Base-by-base conservation (phyloP, 2,113 vertebrate species). In the Leptobrachium leishanense region DNA sequence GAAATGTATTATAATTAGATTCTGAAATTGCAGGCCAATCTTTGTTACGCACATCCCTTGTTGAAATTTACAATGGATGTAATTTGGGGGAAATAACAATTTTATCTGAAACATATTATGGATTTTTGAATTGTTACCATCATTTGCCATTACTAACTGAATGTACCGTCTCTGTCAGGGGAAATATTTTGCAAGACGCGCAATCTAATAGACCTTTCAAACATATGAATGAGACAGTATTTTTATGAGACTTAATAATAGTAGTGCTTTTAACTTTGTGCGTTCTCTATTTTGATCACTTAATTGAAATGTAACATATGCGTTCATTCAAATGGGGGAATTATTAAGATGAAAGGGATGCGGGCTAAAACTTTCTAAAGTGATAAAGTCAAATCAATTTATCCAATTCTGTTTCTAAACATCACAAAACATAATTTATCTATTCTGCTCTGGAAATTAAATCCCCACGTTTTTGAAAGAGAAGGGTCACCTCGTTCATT, bases 251-350 rank as follows among this genome's bases (percentile, higher is more conserved):
- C 43, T 68, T 39, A 50, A 40, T 68, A 59, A 74, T 68, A 81
- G 74, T 67, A 73, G 4, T 62, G 78, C 78, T 74, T 69, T 81
- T 74, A 81, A 81, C 72, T 68, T 73, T 74, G 71, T 62, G 73
- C 41, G 54, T 68, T 50, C 65, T 74, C 64, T 74, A 63, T 68
- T 81, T 68, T 74, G 78, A 81, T 74, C 78, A 62, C 68, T 74
- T 81, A 81, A 81, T 81, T 81, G 78, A 81, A 68, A 66, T 68
- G 78, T 74, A 81, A 74, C 73, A 70, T 74, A 81, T 81, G 78
- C 78, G 11, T 67, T 73, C 78, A 74, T 81, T 81, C 53, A 81
- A 68, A 74, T 62, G 64, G 39, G 20, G 42, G 42, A 74, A 74
- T 74, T 68, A 72, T 74, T 8, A 31, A 50, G 40, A 20, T 68